Percentiles rank a stretch among this genome's conserved stretches.
These are phyloP conservation scores for Acleris literana DNA, from an alignment of 2,888 invertebrate genomes.

Conservation along the genomic window DNA sequence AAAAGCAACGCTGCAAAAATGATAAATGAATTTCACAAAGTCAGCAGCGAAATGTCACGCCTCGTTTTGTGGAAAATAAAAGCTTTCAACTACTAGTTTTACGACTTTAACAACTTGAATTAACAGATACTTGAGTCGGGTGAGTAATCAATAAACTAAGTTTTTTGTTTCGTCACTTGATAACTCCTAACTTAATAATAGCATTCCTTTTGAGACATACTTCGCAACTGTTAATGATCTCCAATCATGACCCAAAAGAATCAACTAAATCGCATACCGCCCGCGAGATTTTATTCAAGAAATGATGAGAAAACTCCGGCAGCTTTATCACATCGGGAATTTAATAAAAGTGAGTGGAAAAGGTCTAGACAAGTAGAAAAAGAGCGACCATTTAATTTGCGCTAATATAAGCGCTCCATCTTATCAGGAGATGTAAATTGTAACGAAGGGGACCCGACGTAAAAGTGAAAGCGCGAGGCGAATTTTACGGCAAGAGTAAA, in stretches of 20 bases:
- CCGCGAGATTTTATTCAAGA: slow-evolving; percentile 16
- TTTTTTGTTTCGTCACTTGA: too few species aligned
- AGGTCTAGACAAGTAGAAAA: slow-evolving; percentile 24
- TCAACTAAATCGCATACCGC: slow-evolving; percentile 4
- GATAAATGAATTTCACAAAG: too few species aligned
- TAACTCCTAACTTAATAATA: too few species aligned
- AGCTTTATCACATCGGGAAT: slow-evolving; percentile 23
- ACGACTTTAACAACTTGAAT: too few species aligned
- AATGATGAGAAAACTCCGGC: slow-evolving; percentile 18
- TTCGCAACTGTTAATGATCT: too few species aligned
- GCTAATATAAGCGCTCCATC: slow-evolving; percentile 23
- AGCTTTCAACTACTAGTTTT: too few species aligned
- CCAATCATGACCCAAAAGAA: not conserved
- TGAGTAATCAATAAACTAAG: too few species aligned
- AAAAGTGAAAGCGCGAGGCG: slow-evolving; percentile 13
- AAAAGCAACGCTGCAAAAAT: too few species aligned
- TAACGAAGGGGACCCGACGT: slow-evolving; percentile 17
- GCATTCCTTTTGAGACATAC: too few species aligned
- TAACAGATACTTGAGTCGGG: too few species aligned
- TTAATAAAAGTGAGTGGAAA: slow-evolving; percentile 27
- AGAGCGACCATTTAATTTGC: slow-evolving; percentile 29
- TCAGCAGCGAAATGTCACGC: too few species aligned
- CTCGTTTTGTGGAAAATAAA: too few species aligned
- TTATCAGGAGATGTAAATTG: slow-evolving; percentile 26
- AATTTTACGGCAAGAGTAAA: slow-evolving; percentile 33